Conservation (phyloP, 35 echinoderm and acorn worm species). For the Stichopus chloronotus region DNA sequence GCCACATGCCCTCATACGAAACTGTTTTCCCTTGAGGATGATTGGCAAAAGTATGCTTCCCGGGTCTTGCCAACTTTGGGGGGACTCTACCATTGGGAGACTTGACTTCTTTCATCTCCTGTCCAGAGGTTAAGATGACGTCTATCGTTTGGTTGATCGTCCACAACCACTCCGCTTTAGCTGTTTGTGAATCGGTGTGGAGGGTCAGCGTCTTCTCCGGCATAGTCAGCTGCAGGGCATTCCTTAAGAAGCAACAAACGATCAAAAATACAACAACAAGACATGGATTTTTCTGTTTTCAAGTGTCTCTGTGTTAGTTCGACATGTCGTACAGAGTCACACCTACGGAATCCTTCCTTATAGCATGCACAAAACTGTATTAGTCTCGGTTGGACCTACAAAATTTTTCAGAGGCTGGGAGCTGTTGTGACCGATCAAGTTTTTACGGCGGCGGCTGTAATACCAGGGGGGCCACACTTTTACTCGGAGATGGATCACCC, state of each 20-base stretch:
- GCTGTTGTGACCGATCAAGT: too few species aligned
- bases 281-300: too few species aligned
- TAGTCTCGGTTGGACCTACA: too few species aligned
- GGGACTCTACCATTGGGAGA: conserved; percentile 68
- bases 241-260: conserved; percentile 55
- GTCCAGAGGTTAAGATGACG: conserved; percentile 60
- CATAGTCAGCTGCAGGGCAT: conserved; percentile 83
- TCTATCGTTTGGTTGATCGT: conserved; percentile 94
- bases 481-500: too few species aligned
- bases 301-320: not conserved
- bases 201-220: conserved; percentile 75
- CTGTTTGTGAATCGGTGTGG: conserved; percentile 64
- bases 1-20: conserved; percentile 90
- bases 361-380: too few species aligned
- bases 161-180: conserved; percentile 97
- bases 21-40: conserved; percentile 76
- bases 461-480: too few species aligned
- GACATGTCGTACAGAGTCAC: not conserved
- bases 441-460: too few species aligned
- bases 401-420: too few species aligned
- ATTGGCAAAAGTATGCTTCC: conserved; percentile 69
- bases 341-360: not conserved
- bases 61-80: conserved; percentile 79
- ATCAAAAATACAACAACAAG: not conserved
- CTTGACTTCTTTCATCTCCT: conserved; percentile 56